Percentiles rank a stretch among this genome's conserved stretches.
Conservation (phyloP, 2,113 vertebrate genomes). For the Dromas ardeola region DNA sequence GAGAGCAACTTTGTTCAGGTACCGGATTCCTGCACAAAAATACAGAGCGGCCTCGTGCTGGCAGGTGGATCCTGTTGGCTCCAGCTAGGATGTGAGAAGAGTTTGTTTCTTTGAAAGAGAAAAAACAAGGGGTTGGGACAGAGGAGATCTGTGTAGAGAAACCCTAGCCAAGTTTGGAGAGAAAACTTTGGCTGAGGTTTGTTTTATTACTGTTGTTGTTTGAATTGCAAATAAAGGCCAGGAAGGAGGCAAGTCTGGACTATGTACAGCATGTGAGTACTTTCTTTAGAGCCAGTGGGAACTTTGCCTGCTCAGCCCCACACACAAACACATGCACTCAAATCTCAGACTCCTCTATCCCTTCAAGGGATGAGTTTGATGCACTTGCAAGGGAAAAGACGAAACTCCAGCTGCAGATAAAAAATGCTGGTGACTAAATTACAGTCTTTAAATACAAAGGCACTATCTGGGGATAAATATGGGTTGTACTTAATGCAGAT, state of each 20-base stretch:
- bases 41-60: neutral
- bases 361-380: neutral
- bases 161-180: conserved; percentile 25
- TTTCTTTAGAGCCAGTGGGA: neutral
- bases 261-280: neutral
- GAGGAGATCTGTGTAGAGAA: neutral
- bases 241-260: conserved; percentile 54
- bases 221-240: conserved; percentile 55
- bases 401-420: neutral
- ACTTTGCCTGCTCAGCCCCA: neutral
- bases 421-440: neutral
- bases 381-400: neutral
- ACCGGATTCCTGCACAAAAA: neutral
- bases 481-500: neutral
- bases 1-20: neutral
- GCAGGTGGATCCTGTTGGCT: neutral
- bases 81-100: neutral
- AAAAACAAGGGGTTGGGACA: neutral
- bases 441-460: neutral
- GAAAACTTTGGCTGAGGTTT: conserved; percentile 22
- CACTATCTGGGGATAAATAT: neutral
- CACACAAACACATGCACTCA: neutral
- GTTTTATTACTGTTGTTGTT: conserved; percentile 37
- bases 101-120: neutral
- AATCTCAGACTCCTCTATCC: neutral